phyloP scores from a whole-genome alignment of 2,113 vertebrate genomes.

The Macheiramphus alcinus region DNA sequence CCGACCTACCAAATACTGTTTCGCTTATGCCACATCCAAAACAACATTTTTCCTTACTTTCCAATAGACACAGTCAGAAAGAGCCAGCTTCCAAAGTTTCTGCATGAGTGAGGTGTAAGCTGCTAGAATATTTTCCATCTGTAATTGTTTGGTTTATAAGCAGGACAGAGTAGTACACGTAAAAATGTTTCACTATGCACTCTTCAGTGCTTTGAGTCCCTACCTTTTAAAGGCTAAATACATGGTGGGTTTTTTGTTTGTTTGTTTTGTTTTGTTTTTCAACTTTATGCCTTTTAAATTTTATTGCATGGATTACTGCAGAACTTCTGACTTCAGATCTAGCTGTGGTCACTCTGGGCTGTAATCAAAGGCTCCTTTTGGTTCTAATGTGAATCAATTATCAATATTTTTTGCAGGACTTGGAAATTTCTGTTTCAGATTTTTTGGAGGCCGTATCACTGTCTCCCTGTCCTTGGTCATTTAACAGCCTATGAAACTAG shows the following conservation, averaged over 20 bases:
- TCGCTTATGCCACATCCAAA: background rate
- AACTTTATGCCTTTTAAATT: background rate
- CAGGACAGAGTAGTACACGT: background rate
- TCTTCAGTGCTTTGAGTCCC: background rate
- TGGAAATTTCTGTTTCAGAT: background rate
- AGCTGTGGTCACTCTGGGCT: background rate
- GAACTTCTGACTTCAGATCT: background rate
- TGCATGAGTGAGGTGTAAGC: background rate
- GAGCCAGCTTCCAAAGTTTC: background rate
- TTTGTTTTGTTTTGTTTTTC: background rate
- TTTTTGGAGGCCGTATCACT: background rate
- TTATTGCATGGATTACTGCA: background rate
- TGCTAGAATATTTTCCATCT: background rate
- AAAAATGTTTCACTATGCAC: background rate
- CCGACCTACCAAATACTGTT: background rate
- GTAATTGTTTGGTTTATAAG: background rate
- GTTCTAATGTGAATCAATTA: background rate
- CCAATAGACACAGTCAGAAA: background rate
- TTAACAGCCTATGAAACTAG: background rate
- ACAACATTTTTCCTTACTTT: background rate
- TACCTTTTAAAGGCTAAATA: background rate
- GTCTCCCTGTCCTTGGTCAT: background rate
- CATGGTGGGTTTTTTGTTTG: accelerated
- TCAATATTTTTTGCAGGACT: background rate
- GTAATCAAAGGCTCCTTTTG: background rate